Evolutionary conservation across 2,888 invertebrate species (phyloP).

Genomic region (Zootermopsis nevadensis): DNA sequence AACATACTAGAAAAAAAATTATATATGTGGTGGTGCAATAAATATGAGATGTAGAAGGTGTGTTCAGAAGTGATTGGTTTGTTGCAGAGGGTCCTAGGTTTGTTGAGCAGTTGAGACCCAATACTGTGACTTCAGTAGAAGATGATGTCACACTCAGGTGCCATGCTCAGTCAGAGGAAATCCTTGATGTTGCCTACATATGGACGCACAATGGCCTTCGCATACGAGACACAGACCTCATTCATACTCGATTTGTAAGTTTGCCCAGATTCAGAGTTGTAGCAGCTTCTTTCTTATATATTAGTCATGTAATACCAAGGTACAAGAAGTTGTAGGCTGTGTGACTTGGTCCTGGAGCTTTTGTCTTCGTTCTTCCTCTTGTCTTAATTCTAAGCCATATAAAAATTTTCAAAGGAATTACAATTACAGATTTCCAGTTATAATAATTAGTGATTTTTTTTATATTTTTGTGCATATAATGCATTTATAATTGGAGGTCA

Average conservation of each 20-base stretch:
- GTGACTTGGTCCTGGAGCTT: too few species aligned
- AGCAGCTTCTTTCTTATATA: too few species aligned
- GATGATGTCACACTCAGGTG: slow-evolving; percentile 82
- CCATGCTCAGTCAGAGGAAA: slow-evolving; percentile 84
- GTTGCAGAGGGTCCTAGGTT: slow-evolving; percentile 79
- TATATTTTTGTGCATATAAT: too few species aligned
- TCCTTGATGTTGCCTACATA: slow-evolving; percentile 89
- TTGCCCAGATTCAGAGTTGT: too few species aligned
- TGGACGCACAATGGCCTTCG: slow-evolving; percentile 91
- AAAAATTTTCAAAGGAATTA: too few species aligned
- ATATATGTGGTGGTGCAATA: background rate
- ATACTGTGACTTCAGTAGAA: slow-evolving; percentile 75
- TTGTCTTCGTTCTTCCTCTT: too few species aligned
- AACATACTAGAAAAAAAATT: background rate
- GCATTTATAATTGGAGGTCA: too few species aligned
- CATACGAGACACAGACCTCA: slow-evolving; percentile 76
- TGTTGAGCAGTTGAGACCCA: slow-evolving; percentile 74
- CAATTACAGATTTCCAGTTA: too few species aligned
- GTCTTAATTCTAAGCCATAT: too few species aligned
- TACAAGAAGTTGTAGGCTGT: too few species aligned
- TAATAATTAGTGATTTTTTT: too few species aligned
- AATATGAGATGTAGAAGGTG: background rate
- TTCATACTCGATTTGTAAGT: slow-evolving; percentile 57
- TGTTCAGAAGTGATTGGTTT: background rate
- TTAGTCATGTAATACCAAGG: too few species aligned